These are phyloP conservation scores for Lampropteryx suffumata DNA, from an alignment of 2,888 invertebrate species.

Conservation along the genomic window DNA sequence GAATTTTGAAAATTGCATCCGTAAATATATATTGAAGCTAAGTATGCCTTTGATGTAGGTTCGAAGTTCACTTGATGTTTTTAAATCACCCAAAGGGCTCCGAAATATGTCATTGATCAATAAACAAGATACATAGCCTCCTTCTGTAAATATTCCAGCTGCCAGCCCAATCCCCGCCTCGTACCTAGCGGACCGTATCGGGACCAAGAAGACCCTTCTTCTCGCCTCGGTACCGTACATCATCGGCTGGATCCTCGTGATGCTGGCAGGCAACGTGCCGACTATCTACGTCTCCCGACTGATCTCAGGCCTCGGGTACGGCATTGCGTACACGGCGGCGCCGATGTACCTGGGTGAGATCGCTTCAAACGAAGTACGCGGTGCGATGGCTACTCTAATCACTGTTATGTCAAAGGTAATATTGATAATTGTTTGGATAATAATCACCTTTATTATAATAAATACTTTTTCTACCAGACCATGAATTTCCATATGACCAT, in stretches of 20 bases:
- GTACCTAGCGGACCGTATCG: conserved; percentile 84
- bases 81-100: too few species aligned
- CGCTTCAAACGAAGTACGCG: conserved; percentile 82
- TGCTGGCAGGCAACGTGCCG: conserved; percentile 80
- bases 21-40: too few species aligned
- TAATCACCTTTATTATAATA: too few species aligned
- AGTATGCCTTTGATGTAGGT: too few species aligned
- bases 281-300: conserved; percentile 83
- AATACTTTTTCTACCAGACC: too few species aligned
- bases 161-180: conserved; percentile 85
- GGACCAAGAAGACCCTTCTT: conserved; percentile 85
- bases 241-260: conserved; percentile 85
- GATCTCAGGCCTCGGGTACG: conserved; percentile 85
- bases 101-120: too few species aligned
- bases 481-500: too few species aligned
- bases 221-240: conserved; percentile 84
- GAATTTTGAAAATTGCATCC: neutral
- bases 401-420: conserved; percentile 81
- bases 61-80: too few species aligned
- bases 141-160: conserved; percentile 59
- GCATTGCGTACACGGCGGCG: conserved; percentile 83
- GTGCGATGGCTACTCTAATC: conserved; percentile 83
- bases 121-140: too few species aligned
- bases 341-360: conserved; percentile 86
- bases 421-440: too few species aligned